phyloP scores from a whole-genome alignment of 2,888 invertebrate species.

The Campoletis raptor region DNA sequence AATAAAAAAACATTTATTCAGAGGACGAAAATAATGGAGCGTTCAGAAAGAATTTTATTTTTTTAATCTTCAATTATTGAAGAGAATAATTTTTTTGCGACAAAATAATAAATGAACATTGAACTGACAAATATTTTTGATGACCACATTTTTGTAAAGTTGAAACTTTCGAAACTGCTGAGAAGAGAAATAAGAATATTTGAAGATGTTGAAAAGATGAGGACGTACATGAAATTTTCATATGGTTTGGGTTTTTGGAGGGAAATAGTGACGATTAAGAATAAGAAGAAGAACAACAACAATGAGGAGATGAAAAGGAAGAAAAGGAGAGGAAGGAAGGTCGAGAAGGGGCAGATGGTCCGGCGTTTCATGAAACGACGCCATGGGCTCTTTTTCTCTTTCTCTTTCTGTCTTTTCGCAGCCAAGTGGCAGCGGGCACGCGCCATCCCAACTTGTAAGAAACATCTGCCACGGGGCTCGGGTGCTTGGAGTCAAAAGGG shows the following conservation, averaged over 20 bases:
- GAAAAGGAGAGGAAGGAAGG: slow-evolving; percentile 47
- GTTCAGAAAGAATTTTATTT: too few relatives aligned
- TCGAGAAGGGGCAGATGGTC: slow-evolving; percentile 71
- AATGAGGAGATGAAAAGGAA: slow-evolving; percentile 63
- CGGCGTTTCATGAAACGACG: slow-evolving; percentile 39
- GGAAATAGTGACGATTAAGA: slow-evolving; percentile 71
- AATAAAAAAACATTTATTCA: too few relatives aligned
- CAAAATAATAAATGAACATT: neutral
- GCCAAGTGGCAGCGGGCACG: slow-evolving; percentile 85
- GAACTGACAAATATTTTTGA: neutral
- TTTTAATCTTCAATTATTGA: too few relatives aligned
- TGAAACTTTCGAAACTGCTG: neutral
- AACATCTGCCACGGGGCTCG: slow-evolving; percentile 83
- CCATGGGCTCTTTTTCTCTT: slow-evolving; percentile 66
- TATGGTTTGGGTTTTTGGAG: neutral
- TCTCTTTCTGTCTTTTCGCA: slow-evolving; percentile 77
- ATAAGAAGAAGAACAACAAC: slow-evolving; percentile 65
- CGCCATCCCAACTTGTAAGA: slow-evolving; percentile 79
- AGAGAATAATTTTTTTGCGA: neutral
- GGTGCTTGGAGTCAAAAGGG: neutral
- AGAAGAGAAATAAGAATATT: neutral
- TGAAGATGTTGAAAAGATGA: neutral
- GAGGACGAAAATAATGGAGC: too few relatives aligned
- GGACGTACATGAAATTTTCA: neutral
- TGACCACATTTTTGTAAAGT: neutral